phyloP scores from a whole-genome alignment of 2,113 vertebrate species.

The Zosterops borbonicus region DNA sequence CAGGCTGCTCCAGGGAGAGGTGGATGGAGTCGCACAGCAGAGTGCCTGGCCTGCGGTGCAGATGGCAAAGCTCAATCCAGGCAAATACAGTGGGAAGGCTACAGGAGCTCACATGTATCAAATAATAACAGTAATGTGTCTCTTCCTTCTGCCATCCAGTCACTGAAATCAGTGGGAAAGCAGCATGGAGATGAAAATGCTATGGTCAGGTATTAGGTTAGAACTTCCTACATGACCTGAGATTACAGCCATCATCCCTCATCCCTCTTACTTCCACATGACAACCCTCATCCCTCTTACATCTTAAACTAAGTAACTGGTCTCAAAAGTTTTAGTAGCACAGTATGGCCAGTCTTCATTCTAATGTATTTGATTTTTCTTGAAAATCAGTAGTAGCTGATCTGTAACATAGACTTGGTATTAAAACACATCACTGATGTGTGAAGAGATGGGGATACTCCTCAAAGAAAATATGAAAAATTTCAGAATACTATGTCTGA shows the following conservation, averaged over 20 bases:
- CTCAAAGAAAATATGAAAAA: neutral
- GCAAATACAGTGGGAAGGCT: neutral
- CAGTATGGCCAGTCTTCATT: neutral
- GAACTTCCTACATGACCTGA: neutral
- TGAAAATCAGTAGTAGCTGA: neutral
- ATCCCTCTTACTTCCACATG: neutral
- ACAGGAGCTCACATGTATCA: neutral
- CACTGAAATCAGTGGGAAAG: slow-evolving; percentile 2
- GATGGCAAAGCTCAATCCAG: neutral
- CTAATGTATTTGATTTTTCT: neutral
- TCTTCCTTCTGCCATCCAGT: neutral
- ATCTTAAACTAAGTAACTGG: neutral
- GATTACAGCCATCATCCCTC: neutral
- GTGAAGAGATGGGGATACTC: neutral
- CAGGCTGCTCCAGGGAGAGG: slow-evolving; percentile 2
- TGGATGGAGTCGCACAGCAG: neutral
- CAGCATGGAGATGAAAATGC: neutral
- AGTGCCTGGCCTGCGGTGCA: rapidly evolving
- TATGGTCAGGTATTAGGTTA: neutral
- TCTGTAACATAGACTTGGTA: neutral
- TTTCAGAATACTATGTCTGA: neutral
- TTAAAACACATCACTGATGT: neutral
- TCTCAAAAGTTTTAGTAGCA: neutral
- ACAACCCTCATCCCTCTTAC: neutral
- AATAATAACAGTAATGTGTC: neutral